Conservation (phyloP, 2,888 invertebrate genomes). For the Epinotia demarniana region DNA sequence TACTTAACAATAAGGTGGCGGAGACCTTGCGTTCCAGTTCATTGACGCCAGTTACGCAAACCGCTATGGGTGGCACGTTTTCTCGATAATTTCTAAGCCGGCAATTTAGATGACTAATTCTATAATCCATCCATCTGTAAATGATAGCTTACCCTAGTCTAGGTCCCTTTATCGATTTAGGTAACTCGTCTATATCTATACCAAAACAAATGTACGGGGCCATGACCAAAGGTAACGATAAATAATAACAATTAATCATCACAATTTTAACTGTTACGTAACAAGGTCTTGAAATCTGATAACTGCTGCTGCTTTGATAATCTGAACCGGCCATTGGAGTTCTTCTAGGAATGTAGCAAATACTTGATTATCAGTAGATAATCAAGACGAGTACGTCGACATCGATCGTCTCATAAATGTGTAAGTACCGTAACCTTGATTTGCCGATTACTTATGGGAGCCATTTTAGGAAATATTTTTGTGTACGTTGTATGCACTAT, state of each 20-base stretch:
- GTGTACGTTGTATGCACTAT: no score
- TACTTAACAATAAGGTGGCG: conserved; percentile 77
- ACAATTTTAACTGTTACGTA: background rate
- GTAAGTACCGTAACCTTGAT: no score
- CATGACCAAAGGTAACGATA: background rate
- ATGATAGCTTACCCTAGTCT: background rate
- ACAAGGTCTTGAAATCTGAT: background rate
- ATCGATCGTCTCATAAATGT: no score
- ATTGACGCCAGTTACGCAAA: conserved; percentile 79
- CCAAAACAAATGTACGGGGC: conserved; percentile 1
- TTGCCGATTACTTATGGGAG: no score
- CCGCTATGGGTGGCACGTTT: conserved; percentile 74
- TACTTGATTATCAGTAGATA: no score
- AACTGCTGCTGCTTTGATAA: no score
- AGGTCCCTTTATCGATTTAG: background rate
- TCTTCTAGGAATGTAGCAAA: no score
- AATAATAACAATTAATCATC: background rate
- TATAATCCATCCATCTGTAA: background rate
- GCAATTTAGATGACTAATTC: conserved; percentile 42
- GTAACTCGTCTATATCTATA: background rate
- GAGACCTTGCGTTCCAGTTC: conserved; percentile 84
- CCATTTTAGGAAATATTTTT: no score
- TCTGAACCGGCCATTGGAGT: no score
- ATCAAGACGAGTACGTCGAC: no score
- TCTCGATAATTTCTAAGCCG: conserved; percentile 60